Conservation (phyloP, 2,888 invertebrate genomes). For the Erynnis tages region DNA sequence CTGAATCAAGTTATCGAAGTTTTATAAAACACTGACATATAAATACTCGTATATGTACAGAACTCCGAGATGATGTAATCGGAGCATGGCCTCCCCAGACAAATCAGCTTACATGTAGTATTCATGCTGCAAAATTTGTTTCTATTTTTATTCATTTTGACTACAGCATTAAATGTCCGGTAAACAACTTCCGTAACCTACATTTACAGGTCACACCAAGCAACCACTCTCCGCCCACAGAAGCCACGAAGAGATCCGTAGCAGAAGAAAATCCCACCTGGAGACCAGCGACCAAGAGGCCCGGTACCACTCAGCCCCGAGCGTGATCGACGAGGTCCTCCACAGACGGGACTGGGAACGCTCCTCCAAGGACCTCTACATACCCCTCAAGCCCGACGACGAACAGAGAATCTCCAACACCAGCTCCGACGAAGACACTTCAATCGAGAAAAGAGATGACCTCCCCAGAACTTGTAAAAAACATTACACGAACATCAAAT, state of each 20-base stretch:
- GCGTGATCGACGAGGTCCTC: constrained; percentile 68
- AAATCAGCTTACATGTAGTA: no score
- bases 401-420: constrained; percentile 43
- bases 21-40: no score
- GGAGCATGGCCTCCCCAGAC: no score
- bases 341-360: constrained; percentile 72
- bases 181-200: no score
- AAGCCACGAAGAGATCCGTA: constrained; percentile 66
- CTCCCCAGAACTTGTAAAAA: constrained; percentile 57
- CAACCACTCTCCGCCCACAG: constrained; percentile 57
- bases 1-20: no score
- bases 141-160: no score
- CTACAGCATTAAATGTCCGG: no score
- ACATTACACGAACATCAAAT: constrained; percentile 68
- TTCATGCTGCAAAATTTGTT: no score
- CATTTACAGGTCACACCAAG: constrained; percentile 54
- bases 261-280: constrained; percentile 51
- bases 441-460: constrained; percentile 40
- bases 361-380: constrained; percentile 62
- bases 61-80: no score
- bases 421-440: constrained; percentile 13
- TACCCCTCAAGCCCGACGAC: constrained; percentile 44
- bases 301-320: constrained; percentile 71
- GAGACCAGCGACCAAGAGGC: constrained; percentile 43
- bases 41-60: no score